phyloP scores from a whole-genome alignment of 1,140 invertebrate genomes.

The Drosophila tsacasi region DNA sequence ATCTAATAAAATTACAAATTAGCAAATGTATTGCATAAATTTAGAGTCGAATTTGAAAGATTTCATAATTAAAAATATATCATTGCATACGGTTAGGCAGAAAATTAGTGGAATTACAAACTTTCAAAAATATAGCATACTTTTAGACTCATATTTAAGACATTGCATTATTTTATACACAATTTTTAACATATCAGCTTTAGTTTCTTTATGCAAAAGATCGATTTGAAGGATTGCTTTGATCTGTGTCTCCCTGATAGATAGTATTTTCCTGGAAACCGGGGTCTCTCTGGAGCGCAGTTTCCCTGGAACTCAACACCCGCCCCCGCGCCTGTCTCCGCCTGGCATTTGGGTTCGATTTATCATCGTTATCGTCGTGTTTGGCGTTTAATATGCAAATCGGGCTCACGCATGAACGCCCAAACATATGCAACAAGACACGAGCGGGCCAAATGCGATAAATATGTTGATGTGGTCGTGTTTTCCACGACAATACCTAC shows the following conservation, averaged over 20 bases:
- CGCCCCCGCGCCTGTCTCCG: background rate
- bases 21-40: too few relatives aligned
- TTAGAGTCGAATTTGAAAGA: too few relatives aligned
- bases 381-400: slow-evolving; percentile 63
- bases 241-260: background rate
- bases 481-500: slow-evolving; percentile 17
- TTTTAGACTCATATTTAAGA: too few relatives aligned
- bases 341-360: slow-evolving; percentile 55
- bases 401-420: slow-evolving; percentile 64
- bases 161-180: too few relatives aligned
- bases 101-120: too few relatives aligned
- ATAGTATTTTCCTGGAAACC: background rate
- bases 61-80: too few relatives aligned
- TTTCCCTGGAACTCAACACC: background rate
- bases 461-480: slow-evolving; percentile 47
- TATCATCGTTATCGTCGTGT: slow-evolving; percentile 62
- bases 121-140: too few relatives aligned
- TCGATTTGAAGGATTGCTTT: background rate
- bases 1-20: too few relatives aligned
- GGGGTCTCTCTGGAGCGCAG: background rate
- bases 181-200: background rate
- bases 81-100: too few relatives aligned
- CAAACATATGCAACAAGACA: slow-evolving; percentile 70
- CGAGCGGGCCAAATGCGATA: slow-evolving; percentile 48
- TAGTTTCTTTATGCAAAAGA: background rate